phyloP scores from a whole-genome alignment of 2,113 vertebrate genomes.

The Heterochromis multidens region DNA sequence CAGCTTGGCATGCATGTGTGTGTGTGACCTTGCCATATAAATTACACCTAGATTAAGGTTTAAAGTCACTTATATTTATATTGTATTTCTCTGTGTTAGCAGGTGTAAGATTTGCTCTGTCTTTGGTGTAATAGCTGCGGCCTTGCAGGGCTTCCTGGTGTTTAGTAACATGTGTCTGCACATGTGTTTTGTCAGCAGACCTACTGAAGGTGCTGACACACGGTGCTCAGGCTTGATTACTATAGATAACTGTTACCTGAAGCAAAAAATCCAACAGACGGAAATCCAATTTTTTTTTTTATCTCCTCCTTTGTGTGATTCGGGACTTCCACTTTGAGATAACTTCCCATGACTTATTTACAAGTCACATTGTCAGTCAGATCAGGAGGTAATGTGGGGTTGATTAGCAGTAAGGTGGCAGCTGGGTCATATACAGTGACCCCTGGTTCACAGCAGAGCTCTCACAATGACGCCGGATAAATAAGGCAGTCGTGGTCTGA shows the following conservation, averaged over 20 bases:
- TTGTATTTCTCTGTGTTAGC: background rate
- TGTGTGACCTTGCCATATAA: background rate
- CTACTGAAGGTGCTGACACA: background rate
- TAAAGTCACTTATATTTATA: background rate
- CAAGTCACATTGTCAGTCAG: background rate
- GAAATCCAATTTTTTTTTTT: too few species aligned
- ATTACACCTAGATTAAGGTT: background rate
- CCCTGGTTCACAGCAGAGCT: slow-evolving; percentile 47
- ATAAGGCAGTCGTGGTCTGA: slow-evolving; percentile 44
- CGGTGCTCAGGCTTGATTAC: background rate
- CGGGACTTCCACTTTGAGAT: background rate
- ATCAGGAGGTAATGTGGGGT: background rate
- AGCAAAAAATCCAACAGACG: background rate
- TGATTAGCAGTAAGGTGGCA: slow-evolving; percentile 16
- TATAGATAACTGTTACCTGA: background rate
- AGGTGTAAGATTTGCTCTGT: background rate
- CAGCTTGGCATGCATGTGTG: too few species aligned
- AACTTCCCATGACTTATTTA: background rate
- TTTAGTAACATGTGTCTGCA: background rate
- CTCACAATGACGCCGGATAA: slow-evolving; percentile 48
- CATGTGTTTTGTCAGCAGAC: background rate
- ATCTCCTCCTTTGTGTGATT: background rate
- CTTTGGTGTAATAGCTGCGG: background rate
- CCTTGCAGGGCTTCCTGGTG: background rate
- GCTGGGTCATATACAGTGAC: slow-evolving; percentile 36